Evolutionary conservation across 2,888 invertebrate species (phyloP).

Genomic region (Ochropleura plecta): DNA sequence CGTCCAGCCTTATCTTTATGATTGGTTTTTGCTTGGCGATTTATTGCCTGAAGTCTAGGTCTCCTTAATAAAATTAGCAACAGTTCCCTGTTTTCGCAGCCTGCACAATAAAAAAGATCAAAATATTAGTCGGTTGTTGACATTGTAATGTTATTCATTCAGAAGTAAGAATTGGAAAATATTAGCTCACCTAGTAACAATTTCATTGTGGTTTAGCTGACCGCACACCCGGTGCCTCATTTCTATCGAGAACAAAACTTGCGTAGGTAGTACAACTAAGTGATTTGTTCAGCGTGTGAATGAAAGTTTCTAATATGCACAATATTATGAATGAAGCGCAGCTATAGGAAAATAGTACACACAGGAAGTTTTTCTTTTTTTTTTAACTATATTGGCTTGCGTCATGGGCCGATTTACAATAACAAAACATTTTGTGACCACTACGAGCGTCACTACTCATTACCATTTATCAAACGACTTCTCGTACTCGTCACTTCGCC

Average conservation of each 20-base stretch:
- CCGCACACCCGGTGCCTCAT: slow-evolving; percentile 38
- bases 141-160: slow-evolving; percentile 9
- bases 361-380: background rate
- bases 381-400: too few species aligned
- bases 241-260: slow-evolving; percentile 19
- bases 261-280: background rate
- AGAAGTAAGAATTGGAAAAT: background rate
- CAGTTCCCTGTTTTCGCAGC: background rate
- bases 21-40: too few species aligned
- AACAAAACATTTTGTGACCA: background rate
- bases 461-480: background rate
- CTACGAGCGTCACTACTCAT: background rate
- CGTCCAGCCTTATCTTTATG: too few species aligned
- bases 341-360: background rate
- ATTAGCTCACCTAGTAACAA: slow-evolving; percentile 25
- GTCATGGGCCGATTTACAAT: background rate
- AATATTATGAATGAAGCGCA: background rate
- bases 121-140: background rate
- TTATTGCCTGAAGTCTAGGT: too few species aligned
- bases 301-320: slow-evolving; percentile 26
- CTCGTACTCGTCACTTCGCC: too few species aligned
- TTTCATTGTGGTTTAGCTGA: slow-evolving; percentile 26
- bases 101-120: background rate
- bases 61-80: background rate
- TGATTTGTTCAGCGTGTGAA: background rate